Evolutionary conservation across 2,888 invertebrate genomes (phyloP).

Genomic region (Tipula lateralis): DNA sequence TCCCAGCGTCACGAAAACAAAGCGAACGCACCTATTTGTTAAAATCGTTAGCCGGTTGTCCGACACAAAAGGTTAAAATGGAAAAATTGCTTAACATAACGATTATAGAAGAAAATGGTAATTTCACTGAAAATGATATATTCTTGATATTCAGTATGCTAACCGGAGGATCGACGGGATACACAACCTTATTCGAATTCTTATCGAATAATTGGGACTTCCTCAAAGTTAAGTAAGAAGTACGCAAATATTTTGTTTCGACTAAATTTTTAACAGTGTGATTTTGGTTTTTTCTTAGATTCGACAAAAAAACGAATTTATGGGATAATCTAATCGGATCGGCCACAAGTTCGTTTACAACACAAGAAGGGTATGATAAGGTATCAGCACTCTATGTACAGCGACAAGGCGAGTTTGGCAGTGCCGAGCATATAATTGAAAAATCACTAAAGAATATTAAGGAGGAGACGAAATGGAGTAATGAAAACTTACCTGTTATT

Average conservation of each 20-base stretch:
- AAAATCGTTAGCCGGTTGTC: conserved; percentile 74
- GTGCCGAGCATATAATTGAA: conserved; percentile 67
- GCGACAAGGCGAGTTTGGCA: conserved; percentile 63
- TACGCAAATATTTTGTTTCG: not conserved
- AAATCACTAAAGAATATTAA: conserved; percentile 67
- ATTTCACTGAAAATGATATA: conserved; percentile 71
- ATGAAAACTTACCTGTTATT: conserved; percentile 68
- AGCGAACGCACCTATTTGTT: conserved; percentile 72
- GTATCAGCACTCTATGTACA: conserved; percentile 61
- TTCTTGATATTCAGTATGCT: conserved; percentile 72
- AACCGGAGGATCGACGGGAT: conserved; percentile 65
- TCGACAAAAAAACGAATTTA: conserved; percentile 62
- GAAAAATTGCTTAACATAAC: conserved; percentile 62
- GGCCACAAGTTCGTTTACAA: conserved; percentile 70
- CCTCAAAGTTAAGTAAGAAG: conserved; percentile 60
- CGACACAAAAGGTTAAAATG: conserved; percentile 66
- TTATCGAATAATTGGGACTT: conserved; percentile 64
- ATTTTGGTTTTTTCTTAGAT: conserved; percentile 49
- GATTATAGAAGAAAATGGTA: conserved; percentile 62
- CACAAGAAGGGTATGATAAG: conserved; percentile 65
- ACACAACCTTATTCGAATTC: conserved; percentile 67
- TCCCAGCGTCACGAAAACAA: conserved; percentile 64
- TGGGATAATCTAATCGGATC: conserved; percentile 73
- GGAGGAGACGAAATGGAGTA: conserved; percentile 71
- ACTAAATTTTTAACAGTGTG: conserved; percentile 26